A percentile compares a stretch with the other conserved stretches of the same genome.
phyloP scores from a whole-genome alignment of 2,888 invertebrate species.

The Thymelicus lineola region DNA sequence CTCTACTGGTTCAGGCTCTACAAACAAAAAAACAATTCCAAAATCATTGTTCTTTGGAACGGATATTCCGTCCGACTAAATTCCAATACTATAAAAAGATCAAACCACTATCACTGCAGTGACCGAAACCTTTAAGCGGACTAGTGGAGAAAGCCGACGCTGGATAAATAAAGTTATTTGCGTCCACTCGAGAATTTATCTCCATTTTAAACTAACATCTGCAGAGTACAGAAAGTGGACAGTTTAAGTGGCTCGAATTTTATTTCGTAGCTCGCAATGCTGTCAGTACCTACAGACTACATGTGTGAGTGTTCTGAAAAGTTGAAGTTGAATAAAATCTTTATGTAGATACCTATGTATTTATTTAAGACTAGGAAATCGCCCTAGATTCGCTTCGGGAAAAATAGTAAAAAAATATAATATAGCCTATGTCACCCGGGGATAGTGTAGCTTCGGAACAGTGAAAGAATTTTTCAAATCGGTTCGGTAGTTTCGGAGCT shows the following conservation, averaged over 20 bases:
- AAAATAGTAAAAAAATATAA: too few species aligned
- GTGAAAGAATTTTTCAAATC: too few species aligned
- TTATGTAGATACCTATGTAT: too few species aligned
- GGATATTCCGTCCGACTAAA: not conserved
- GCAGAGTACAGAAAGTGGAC: slow-evolving; percentile 27
- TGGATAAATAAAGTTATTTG: slow-evolving; percentile 25
- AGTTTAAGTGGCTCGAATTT: slow-evolving; percentile 27
- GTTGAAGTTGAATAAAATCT: not conserved
- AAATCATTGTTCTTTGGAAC: too few species aligned
- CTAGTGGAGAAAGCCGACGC: not conserved
- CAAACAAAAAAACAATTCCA: too few species aligned
- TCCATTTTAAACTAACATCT: slow-evolving; percentile 30
- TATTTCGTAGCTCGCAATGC: slow-evolving; percentile 8
- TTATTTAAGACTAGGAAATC: too few species aligned
- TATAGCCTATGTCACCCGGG: too few species aligned
- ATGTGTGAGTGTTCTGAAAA: not conserved
- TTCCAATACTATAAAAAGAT: slow-evolving; percentile 8
- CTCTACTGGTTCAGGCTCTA: too few species aligned
- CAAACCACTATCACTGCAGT: slow-evolving; percentile 18
- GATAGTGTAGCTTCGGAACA: too few species aligned
- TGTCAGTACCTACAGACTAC: slow-evolving; percentile 8
- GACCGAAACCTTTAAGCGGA: slow-evolving; percentile 11
- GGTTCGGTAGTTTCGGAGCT: too few species aligned
- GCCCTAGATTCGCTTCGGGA: too few species aligned
- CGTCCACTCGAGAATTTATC: slow-evolving; percentile 23